phyloP scores from a whole-genome alignment of 2,888 invertebrate species.

The Pseudolycoriella hygida region DNA sequence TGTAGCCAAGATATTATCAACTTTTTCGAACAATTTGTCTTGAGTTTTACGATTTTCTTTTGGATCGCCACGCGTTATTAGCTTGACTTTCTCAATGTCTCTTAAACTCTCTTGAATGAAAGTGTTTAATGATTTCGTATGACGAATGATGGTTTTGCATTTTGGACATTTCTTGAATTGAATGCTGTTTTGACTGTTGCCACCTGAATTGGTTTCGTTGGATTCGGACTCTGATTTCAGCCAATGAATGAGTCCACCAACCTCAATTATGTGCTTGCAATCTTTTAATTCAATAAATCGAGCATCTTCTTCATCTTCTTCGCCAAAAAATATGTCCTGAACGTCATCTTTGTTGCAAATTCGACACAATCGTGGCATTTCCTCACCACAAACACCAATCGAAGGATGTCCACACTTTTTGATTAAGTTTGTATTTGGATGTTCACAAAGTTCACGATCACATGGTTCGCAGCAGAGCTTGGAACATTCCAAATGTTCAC shows the following conservation, averaged over 20 bases:
- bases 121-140: slow-evolving; percentile 1
- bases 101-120: slow-evolving; percentile 3
- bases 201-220: background rate
- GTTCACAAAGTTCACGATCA: slow-evolving; percentile 2
- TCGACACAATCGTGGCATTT: slow-evolving; percentile 1
- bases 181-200: slow-evolving; percentile 2
- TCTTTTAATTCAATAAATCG: slow-evolving; percentile 3
- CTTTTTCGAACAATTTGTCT: background rate
- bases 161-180: slow-evolving; percentile 4
- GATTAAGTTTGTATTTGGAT: too few species aligned
- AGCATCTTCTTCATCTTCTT: slow-evolving; percentile 2
- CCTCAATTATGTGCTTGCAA: slow-evolving; percentile 5
- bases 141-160: slow-evolving; percentile 5
- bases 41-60: background rate
- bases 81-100: slow-evolving; percentile 1
- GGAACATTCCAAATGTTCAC: slow-evolving; percentile 1
- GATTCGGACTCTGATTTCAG: background rate
- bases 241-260: slow-evolving; percentile 1
- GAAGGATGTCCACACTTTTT: slow-evolving; percentile 2
- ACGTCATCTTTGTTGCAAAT: slow-evolving; percentile 5
- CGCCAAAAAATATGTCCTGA: slow-evolving; percentile 4
- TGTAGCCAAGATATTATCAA: background rate
- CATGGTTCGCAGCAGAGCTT: slow-evolving; percentile 4
- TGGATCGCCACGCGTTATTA: background rate
- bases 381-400: slow-evolving; percentile 5